Conservation (phyloP, 2,888 invertebrate species). For the Drosophila recens region DNA sequence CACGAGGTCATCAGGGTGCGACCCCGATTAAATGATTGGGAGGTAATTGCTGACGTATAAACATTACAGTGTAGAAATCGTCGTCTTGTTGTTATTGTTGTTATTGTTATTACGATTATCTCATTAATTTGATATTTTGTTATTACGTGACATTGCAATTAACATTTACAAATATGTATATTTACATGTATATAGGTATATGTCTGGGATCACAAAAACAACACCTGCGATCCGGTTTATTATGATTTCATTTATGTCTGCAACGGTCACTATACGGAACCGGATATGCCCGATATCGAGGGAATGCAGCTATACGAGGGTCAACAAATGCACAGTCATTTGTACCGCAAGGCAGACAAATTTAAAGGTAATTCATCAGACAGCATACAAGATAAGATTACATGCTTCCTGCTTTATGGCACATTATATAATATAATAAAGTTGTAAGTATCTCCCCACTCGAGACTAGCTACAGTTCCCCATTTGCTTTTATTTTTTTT, state of each 20-base stretch:
- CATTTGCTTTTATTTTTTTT: neutral
- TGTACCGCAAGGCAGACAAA: slow-evolving; percentile 91
- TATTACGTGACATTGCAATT: slow-evolving; percentile 13
- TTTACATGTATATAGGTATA: slow-evolving; percentile 69
- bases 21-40: slow-evolving; percentile 88
- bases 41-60: slow-evolving; percentile 85
- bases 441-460: neutral
- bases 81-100: slow-evolving; percentile 1
- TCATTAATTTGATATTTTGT: slow-evolving; percentile 4
- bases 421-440: neutral
- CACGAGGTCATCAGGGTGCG: slow-evolving; percentile 87
- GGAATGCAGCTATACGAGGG: slow-evolving; percentile 89
- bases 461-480: slow-evolving; percentile 20
- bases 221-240: slow-evolving; percentile 86
- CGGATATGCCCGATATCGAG: slow-evolving; percentile 89
- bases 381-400: slow-evolving; percentile 14
- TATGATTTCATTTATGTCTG: slow-evolving; percentile 94
- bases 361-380: slow-evolving; percentile 86
- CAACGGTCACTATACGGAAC: slow-evolving; percentile 94
- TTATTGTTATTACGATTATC: slow-evolving; percentile 11
- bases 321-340: slow-evolving; percentile 91
- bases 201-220: slow-evolving; percentile 77
- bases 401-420: neutral
- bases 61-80: slow-evolving; percentile 2
- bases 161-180: neutral